A percentile compares a stretch with the other conserved stretches of the same genome.
phyloP scores from a whole-genome alignment of 2,797 vertebrate genomes.

The Spizella passerina region DNA sequence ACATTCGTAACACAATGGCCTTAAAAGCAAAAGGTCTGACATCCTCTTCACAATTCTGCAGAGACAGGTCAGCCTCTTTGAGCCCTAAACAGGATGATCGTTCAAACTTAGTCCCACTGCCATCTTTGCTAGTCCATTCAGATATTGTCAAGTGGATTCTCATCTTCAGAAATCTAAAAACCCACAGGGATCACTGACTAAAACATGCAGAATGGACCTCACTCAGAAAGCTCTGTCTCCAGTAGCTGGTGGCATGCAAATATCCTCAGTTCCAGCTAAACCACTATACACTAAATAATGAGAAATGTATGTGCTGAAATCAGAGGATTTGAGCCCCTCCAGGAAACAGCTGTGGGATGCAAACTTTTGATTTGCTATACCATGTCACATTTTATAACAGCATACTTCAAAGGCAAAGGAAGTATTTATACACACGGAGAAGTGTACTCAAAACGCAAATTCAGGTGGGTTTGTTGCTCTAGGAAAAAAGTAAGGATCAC shows the following conservation, averaged over 20 bases:
- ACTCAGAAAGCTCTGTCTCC: background rate
- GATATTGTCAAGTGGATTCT: background rate
- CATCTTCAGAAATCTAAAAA: background rate
- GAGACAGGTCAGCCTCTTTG: background rate
- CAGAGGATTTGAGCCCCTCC: background rate
- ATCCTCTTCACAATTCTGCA: background rate
- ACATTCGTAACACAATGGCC: rapidly evolving
- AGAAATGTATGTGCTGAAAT: background rate
- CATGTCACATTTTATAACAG: background rate
- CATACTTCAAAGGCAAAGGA: background rate
- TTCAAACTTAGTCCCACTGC: background rate
- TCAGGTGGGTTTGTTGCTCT: background rate
- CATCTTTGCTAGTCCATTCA: background rate
- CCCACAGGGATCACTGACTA: background rate
- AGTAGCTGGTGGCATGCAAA: background rate
- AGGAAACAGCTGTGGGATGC: background rate
- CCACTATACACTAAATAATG: background rate
- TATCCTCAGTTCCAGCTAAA: background rate
- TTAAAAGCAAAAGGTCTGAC: background rate
- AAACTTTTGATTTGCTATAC: background rate
- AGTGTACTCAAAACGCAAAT: background rate
- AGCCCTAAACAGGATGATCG: background rate
- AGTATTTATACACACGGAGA: background rate
- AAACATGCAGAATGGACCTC: background rate
- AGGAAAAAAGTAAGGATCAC: background rate